Percentiles rank a stretch among this genome's conserved stretches.
Evolutionary conservation across 2,888 invertebrate genomes (phyloP).

Genomic region (Eurytoma californica): DNA sequence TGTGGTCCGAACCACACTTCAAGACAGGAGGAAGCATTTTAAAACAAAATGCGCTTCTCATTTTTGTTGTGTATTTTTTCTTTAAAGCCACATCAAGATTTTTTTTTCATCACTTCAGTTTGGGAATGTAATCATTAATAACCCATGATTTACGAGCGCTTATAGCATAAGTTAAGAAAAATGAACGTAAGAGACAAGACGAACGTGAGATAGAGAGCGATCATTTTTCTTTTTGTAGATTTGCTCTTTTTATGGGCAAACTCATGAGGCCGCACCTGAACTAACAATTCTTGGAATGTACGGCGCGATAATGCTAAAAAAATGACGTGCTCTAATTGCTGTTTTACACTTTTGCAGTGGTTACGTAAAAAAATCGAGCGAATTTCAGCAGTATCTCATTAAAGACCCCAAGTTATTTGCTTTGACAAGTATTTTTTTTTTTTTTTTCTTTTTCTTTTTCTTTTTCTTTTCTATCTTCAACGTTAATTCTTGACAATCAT

Average conservation of each 20-base stretch:
- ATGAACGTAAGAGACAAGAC: not conserved
- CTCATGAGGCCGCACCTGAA: conserved; percentile 13
- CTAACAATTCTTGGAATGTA: conserved; percentile 31
- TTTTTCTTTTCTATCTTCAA: too few species aligned
- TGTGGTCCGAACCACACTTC: not conserved
- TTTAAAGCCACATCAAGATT: not conserved
- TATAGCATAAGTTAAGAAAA: not conserved
- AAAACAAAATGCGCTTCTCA: conserved; percentile 15
- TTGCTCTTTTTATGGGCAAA: not conserved
- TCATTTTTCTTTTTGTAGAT: conserved; percentile 37
- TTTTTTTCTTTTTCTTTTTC: too few species aligned
- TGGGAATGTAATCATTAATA: conserved; percentile 42
- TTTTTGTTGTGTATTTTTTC: conserved; percentile 24
- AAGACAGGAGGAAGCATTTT: not conserved
- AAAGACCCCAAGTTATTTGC: not conserved
- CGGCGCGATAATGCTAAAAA: not conserved
- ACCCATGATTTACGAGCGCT: not conserved
- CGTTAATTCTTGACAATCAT: too few species aligned
- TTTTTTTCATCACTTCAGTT: not conserved
- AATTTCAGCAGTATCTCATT: not conserved
- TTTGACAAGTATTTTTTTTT: not conserved
- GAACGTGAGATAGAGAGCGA: not conserved
- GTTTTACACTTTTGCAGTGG: not conserved
- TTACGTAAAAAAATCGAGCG: conserved; percentile 1
- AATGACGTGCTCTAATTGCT: not conserved